Base-by-base conservation (phyloP, 2,113 vertebrate species). In the Alectura lathami region DNA sequence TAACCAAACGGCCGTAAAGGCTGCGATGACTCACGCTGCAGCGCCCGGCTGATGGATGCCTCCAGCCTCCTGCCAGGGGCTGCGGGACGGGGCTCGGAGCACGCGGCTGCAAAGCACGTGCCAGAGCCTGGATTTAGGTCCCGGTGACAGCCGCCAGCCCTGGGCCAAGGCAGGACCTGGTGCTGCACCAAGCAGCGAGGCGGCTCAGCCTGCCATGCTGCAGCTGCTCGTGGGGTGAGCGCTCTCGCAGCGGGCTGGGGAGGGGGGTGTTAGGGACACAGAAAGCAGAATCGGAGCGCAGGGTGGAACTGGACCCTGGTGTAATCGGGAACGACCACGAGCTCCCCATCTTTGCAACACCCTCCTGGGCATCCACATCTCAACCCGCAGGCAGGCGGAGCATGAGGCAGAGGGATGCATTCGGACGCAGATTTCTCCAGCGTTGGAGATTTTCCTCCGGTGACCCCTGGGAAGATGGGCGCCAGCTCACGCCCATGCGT, bases 381-480 rank as follows among this genome's bases (percentile, higher is more conserved):
- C 50, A 1, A 0, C 45, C 47, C 16, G 8, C 3, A 1, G n/a
- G n/a, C 0, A 3, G 68, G 32, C 0, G 0, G 76, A 54, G 67
- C 56, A 6, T 29, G 70, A n/a, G 51, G 18, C n/a, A 38, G n/a
- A 17, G 0, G 14, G 73, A 54, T 24, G 26, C n/a, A 17, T n/a
- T 38, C 26, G 27, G 47, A 4, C 3, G 53, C 8, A 42, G 17
- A 60, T 34, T 29, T 34, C 6, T 14, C 32, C 73, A 17, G 1
- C 6, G 8, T 0, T 11, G 64, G 73, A 64, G 29, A 17, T 50
- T 86, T 86, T 50, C 48, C 20, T 7, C 23, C 68, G 2, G 32
- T 3, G 23, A 1, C 43, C 73, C 32, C 53, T n/a, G 59, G 27
- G 5, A 40, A 66, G 80, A 34, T 1, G 21, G 13, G 18, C 62